Percentiles rank a stretch among this genome's conserved stretches.
Conservation (phyloP, 1,140 invertebrate species). For the Temnothorax longispinosus region DNA sequence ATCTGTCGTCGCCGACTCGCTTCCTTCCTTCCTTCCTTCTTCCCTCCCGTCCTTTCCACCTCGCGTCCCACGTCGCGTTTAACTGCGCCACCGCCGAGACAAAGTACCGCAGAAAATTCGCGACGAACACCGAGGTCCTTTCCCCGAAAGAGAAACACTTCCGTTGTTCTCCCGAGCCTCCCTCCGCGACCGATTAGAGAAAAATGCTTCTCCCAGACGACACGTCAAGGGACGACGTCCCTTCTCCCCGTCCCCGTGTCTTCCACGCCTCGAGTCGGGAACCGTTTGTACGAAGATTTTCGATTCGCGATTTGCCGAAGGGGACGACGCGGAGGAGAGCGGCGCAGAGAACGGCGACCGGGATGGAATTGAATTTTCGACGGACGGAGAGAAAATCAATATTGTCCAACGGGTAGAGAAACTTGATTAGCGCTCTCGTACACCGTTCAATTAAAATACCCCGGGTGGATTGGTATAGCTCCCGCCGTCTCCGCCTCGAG, state of each 20-base stretch:
- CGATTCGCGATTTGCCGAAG: slow-evolving; percentile 35
- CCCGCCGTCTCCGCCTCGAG: slow-evolving; percentile 30
- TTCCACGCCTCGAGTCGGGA: not conserved
- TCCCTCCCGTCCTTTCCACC: not conserved
- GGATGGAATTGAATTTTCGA: slow-evolving; percentile 71
- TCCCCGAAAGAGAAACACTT: slow-evolving; percentile 2
- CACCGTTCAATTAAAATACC: slow-evolving; percentile 74
- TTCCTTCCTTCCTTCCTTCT: not conserved
- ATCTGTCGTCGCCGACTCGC: slow-evolving; percentile 28
- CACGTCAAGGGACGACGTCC: no score
- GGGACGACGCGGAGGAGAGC: not conserved
- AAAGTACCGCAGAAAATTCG: slow-evolving; percentile 45
- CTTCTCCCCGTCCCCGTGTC: not conserved
- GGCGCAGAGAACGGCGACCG: not conserved
- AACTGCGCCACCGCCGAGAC: slow-evolving; percentile 56
- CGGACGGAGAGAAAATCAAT: slow-evolving; percentile 73
- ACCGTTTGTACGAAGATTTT: not conserved
- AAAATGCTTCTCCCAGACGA: slow-evolving; percentile 20
- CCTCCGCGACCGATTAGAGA: slow-evolving; percentile 30
- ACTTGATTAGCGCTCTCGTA: slow-evolving; percentile 73
- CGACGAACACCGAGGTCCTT: not conserved
- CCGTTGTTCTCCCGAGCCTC: not conserved
- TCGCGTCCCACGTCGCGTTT: slow-evolving; percentile 43
- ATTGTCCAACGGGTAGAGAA: slow-evolving; percentile 72
- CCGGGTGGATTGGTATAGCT: slow-evolving; percentile 31